These are phyloP conservation scores for Chrysogorgia sp. DNA, from an alignment of 92 coral and sea anemone species.

Conservation along the genomic window DNA sequence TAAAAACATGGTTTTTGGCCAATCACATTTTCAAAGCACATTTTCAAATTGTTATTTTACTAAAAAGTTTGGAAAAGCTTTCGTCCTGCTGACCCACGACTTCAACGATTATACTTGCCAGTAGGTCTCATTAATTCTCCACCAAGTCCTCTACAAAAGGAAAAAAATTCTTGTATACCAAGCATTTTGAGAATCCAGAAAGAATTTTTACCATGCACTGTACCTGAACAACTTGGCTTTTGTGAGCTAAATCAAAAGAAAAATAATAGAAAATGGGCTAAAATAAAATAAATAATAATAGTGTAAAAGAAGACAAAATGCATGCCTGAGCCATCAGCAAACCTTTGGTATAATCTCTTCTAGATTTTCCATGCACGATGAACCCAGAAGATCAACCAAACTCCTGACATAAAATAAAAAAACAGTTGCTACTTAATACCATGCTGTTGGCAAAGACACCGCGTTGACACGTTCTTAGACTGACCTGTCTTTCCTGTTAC, in stretches of 20 bases:
- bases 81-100: too few species aligned
- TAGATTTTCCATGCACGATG: conserved; percentile 57
- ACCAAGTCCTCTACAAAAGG: conserved; percentile 76
- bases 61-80: too few species aligned
- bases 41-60: too few species aligned
- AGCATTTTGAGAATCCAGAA: neutral
- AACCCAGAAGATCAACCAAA: conserved; percentile 59
- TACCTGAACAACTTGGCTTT: conserved; percentile 85
- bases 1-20: too few species aligned
- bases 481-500: conserved; percentile 66
- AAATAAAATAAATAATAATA: neutral
- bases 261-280: neutral
- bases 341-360: conserved; percentile 86
- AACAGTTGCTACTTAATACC: neutral
- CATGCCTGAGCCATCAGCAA: too few species aligned
- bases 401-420: conserved; percentile 50
- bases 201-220: neutral
- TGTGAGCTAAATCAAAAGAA: conserved; percentile 62
- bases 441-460: neutral
- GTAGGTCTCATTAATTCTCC: conserved; percentile 95
- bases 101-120: conserved; percentile 53
- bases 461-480: neutral
- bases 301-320: too few species aligned
- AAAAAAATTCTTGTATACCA: neutral
- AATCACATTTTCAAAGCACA: too few species aligned